phyloP scores from a whole-genome alignment of 2,888 invertebrate species.

The Argyresthia albistria region DNA sequence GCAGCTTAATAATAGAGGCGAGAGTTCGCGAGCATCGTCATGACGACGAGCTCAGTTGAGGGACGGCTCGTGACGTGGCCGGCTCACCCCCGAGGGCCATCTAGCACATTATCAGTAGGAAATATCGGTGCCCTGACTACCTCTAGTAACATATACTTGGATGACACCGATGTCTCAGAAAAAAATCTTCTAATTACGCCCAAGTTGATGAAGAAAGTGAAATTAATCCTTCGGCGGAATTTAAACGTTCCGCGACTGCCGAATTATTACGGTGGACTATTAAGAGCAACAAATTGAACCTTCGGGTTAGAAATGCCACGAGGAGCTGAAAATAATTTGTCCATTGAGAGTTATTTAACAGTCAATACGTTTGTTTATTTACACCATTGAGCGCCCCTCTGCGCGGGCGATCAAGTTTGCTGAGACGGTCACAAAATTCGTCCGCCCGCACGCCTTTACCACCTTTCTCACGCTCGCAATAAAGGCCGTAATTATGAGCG shows the following conservation, averaged over 20 bases:
- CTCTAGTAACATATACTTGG: too few relatives aligned
- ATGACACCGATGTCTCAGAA: not conserved
- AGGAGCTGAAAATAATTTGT: slow-evolving; percentile 38
- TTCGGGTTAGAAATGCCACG: slow-evolving; percentile 28
- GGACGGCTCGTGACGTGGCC: too few relatives aligned
- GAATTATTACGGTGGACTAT: not conserved
- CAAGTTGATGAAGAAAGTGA: too few relatives aligned
- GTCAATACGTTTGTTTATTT: slow-evolving; percentile 41
- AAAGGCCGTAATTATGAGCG: slow-evolving; percentile 24
- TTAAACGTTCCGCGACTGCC: too few relatives aligned
- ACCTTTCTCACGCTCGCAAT: slow-evolving; percentile 19
- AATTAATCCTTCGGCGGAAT: too few relatives aligned
- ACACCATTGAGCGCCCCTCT: slow-evolving; percentile 25
- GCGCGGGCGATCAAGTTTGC: slow-evolving; percentile 23
- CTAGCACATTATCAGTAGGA: too few relatives aligned
- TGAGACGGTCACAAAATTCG: slow-evolving; percentile 19
- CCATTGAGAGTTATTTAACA: slow-evolving; percentile 42
- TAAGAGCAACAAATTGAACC: slow-evolving; percentile 3
- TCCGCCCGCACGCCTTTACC: slow-evolving; percentile 13
- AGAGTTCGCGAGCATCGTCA: slow-evolving; percentile 39
- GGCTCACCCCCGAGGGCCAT: too few relatives aligned
- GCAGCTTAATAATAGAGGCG: slow-evolving; percentile 66
- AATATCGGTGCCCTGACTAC: too few relatives aligned
- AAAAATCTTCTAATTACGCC: too few relatives aligned
- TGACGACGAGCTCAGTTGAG: not conserved